Evolutionary conservation across 1,140 invertebrate species (phyloP), one percentile per base, ranked within the genome.

Genomic region (Leptonema lineaticorne): DNA sequence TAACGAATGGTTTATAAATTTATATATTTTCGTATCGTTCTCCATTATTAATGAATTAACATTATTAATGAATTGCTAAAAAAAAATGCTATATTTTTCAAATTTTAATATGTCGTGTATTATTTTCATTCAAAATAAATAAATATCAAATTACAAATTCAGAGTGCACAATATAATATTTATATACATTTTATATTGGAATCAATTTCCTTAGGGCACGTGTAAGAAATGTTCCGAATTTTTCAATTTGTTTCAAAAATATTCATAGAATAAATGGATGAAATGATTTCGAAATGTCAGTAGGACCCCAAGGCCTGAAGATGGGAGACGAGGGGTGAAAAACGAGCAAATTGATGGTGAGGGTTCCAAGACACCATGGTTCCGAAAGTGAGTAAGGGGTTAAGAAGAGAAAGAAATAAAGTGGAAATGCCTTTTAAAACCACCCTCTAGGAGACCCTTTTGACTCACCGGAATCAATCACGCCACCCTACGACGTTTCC

Each of bases 351-450:
- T 4, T 41, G 11, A 16, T 3, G 16, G 16, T 53, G 50, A 53
- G 22, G 22, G 46, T 20, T n/a, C n/a, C n/a, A n/a, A n/a, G n/a
- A n/a, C n/a, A n/a, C n/a, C n/a, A n/a, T n/a, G n/a, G n/a, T n/a
- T n/a, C n/a, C n/a, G n/a, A n/a, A 48, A 48, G 50, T 9, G 9
- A 26, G 26, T 46, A 64, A 68, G 45, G 57, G 58, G 62, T 64
- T 64, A 50, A 46, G 45, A 33, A 28, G 56, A 28, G 56, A 59
- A 50, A 68, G 67, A 48, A 68, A 62, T 62, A 68, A 63, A 68
- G 63, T 68, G 67, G 67, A 63, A 68, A 68, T 68, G 33, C 57
- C 30, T 50, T 68, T 68, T 68, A 26, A 37, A 50, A 48, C 57
- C 66, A 20, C 53, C 33, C 65, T 56, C 37, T 46, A 26, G 29